These are phyloP conservation scores for Actinostola sp. DNA, from an alignment of 92 coral and sea anemone species.

Conservation along the genomic window DNA sequence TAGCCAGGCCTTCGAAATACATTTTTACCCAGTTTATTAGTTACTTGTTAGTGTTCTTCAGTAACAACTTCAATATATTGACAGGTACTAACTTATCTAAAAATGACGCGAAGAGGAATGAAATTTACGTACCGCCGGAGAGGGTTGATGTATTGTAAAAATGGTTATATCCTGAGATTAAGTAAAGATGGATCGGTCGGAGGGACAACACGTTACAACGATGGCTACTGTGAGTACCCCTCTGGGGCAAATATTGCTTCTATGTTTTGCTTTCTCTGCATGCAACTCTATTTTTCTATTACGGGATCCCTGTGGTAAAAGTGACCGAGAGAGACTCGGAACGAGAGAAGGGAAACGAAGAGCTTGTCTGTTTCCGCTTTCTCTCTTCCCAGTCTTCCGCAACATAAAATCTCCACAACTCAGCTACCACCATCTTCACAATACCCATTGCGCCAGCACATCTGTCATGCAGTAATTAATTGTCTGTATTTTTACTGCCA, in stretches of 20 bases:
- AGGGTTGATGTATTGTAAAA: constrained; percentile 32
- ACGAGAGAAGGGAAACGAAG: too few species aligned
- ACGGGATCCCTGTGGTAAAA: too few species aligned
- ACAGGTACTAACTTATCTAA: constrained; percentile 23
- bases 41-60: background rate
- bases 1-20: too few species aligned
- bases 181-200: constrained; percentile 6
- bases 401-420: too few species aligned
- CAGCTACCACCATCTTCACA: background rate
- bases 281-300: too few species aligned
- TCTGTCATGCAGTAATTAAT: background rate
- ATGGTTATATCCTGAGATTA: constrained; percentile 21
- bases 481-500: background rate
- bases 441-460: background rate
- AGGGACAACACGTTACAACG: constrained; percentile 24
- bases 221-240: constrained; percentile 20
- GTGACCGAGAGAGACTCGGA: too few species aligned
- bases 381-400: too few species aligned
- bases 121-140: constrained; percentile 20
- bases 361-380: too few species aligned
- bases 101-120: constrained; percentile 15
- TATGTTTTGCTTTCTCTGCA: too few species aligned
- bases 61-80: background rate
- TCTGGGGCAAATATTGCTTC: background rate
- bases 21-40: too few species aligned